Percentiles rank a stretch among this genome's conserved stretches.
Conservation (phyloP, 2,888 invertebrate species). For the Megaustenia siamemsis region DNA sequence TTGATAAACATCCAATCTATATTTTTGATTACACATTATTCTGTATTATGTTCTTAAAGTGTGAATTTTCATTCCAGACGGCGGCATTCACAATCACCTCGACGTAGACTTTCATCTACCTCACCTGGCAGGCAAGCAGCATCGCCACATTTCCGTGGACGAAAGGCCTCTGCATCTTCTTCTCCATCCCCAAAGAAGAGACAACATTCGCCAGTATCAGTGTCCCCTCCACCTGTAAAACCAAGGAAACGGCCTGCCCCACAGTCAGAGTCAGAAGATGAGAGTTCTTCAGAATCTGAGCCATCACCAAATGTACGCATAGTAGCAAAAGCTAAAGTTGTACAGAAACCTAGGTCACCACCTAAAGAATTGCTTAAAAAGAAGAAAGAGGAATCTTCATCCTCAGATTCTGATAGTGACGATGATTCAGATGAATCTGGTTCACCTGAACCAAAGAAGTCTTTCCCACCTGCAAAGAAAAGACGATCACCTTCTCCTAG, state of each 20-base stretch:
- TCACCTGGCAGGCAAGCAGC: slow-evolving; percentile 48
- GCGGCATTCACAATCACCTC: slow-evolving; percentile 28
- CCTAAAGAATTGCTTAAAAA: slow-evolving; percentile 40
- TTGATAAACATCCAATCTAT: too few relatives aligned
- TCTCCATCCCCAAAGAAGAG: slow-evolving; percentile 51
- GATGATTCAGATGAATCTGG: slow-evolving; percentile 52
- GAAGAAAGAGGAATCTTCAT: slow-evolving; percentile 50
- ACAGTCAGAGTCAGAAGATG: slow-evolving; percentile 48
- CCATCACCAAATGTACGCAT: slow-evolving; percentile 56
- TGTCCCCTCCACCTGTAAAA: slow-evolving; percentile 53
- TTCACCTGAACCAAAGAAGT: slow-evolving; percentile 36
- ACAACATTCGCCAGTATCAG: slow-evolving; percentile 52
- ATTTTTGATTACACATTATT: too few relatives aligned
- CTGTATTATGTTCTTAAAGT: not conserved
- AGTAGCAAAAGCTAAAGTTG: slow-evolving; percentile 2
- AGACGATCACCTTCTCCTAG: slow-evolving; percentile 51
- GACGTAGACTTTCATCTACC: slow-evolving; percentile 43
- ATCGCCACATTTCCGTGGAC: slow-evolving; percentile 49
- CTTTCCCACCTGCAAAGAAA: slow-evolving; percentile 28
- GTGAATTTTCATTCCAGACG: slow-evolving; percentile 34
- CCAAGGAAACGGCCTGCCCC: slow-evolving; percentile 28
- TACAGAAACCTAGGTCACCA: not conserved
- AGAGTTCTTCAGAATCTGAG: slow-evolving; percentile 49
- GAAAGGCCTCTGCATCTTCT: slow-evolving; percentile 56
- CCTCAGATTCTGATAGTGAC: slow-evolving; percentile 53